These are phyloP conservation scores for Alosa alosa DNA, from an alignment of 2,113 vertebrate species.

Conservation along the genomic window DNA sequence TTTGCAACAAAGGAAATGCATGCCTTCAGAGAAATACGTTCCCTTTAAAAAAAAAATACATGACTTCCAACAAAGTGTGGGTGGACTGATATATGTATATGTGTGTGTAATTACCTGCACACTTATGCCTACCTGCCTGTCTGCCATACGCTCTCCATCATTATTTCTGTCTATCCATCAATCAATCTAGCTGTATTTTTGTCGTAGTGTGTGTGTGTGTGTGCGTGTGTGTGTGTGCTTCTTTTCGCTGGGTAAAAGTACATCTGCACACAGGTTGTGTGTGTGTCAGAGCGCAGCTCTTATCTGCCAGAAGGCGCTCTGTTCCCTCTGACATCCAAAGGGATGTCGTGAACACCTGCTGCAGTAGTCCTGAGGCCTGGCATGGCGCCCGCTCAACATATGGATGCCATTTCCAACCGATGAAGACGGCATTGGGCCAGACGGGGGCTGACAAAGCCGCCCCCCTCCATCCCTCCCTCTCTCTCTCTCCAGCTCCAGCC, in stretches of 20 bases:
- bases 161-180: background rate
- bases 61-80: too few relatives aligned
- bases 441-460: slow-evolving; percentile 59
- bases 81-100: background rate
- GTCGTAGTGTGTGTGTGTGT: background rate
- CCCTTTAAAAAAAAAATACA: too few relatives aligned
- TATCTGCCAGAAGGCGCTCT: background rate
- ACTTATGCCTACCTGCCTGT: background rate
- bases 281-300: background rate
- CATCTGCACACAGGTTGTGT: background rate
- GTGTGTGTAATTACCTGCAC: background rate
- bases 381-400: slow-evolving; percentile 62
- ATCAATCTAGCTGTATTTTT: background rate
- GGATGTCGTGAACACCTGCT: slow-evolving; percentile 60
- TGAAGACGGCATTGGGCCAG: slow-evolving; percentile 62
- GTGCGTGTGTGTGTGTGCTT: slow-evolving; percentile 17
- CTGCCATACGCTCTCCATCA: background rate
- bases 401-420: slow-evolving; percentile 62
- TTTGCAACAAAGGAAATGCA: too few relatives aligned
- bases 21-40: background rate
- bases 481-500: background rate
- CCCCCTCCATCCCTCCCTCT: background rate
- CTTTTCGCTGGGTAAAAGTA: background rate
- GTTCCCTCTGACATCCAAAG: slow-evolving; percentile 46
- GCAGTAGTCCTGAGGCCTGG: slow-evolving; percentile 59